Evolutionary conservation across 1,140 invertebrate species (phyloP).

Genomic region (Meloidogyne chitwoodi): DNA sequence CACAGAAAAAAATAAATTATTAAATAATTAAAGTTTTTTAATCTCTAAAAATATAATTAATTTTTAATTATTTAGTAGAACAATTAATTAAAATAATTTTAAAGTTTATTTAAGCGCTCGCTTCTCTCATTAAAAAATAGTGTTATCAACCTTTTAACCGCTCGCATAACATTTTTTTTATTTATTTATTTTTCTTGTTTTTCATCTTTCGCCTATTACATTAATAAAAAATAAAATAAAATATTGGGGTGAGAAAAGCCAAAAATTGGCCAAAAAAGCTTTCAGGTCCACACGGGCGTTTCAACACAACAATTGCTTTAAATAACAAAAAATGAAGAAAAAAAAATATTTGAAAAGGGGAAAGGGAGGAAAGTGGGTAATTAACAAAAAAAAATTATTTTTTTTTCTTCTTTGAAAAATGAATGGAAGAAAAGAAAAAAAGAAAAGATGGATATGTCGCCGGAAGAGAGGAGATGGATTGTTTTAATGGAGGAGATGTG

Average conservation of each 20-base stretch:
- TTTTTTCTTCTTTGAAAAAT: not conserved
- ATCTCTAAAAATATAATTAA: no score
- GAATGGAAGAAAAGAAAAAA: not conserved
- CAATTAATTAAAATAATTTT: no score
- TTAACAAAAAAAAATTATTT: not conserved
- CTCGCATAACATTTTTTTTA: not conserved
- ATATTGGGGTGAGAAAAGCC: no score
- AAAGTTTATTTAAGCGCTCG: not conserved
- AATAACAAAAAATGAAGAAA: not conserved
- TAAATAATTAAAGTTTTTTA: no score
- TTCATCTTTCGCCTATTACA: no score
- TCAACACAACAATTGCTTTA: not conserved
- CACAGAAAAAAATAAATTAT: no score
- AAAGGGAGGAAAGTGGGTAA: not conserved
- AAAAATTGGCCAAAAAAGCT: not conserved
- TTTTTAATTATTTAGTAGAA: no score
- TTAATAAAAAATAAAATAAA: no score
- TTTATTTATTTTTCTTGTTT: not conserved
- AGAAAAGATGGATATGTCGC: not conserved
- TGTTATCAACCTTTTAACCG: not conserved
- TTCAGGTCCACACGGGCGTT: not conserved
- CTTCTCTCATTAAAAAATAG: no score
- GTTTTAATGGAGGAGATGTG: not conserved
- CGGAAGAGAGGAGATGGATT: not conserved
- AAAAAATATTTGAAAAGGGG: not conserved